Evolutionary conservation across 2,888 invertebrate genomes (phyloP), one percentile per base, ranked within the genome.

Genomic region (Molorchus minor): DNA sequence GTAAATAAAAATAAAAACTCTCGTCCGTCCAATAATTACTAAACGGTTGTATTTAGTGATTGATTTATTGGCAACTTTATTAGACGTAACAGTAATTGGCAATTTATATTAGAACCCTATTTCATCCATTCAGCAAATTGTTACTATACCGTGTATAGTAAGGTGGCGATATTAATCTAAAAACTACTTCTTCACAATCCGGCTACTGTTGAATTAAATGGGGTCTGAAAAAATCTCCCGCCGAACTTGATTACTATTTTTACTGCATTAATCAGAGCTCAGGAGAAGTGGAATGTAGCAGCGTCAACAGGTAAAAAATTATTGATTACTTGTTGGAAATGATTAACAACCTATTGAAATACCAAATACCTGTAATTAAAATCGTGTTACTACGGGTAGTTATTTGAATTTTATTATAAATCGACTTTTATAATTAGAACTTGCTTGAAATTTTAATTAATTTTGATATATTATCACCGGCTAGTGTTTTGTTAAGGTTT

Each of bases 181-280:
- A n/a, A 25, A 41, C 41, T 41, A 12, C 16, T 46, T 46, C 16
- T 45, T 30, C 46, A 33, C 7, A 19, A 33, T 19, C 17, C 33
- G 10, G 46, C 46, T 46, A 46, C 46, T 30, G 46, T 46, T 46
- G 12, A 12, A 10, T 8, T 17, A 5, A 46, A 46, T 12, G 7
- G 5, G 12, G 46, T 3, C 17, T 33, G 13, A 10, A 17, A 33
- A 21, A 46, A 33, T 33, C 16, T 33, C 1, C 33, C 17, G 12
- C 17, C 10, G 16, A 7, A 12, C 7, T 46, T 30, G 33, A 46
- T 46, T 46, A 33, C 46, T 46, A 46, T 33, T 46, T 46, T 46
- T 46, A 46, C 16, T 5, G 16, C 33, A 46, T 46, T 30, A 46
- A 46, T 46, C 46, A 46, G n/a, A n/a, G n/a, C n/a, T n/a, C n/a